Base-by-base conservation (phyloP, 2,113 vertebrate species). In the Saccopteryx bilineata region DNA sequence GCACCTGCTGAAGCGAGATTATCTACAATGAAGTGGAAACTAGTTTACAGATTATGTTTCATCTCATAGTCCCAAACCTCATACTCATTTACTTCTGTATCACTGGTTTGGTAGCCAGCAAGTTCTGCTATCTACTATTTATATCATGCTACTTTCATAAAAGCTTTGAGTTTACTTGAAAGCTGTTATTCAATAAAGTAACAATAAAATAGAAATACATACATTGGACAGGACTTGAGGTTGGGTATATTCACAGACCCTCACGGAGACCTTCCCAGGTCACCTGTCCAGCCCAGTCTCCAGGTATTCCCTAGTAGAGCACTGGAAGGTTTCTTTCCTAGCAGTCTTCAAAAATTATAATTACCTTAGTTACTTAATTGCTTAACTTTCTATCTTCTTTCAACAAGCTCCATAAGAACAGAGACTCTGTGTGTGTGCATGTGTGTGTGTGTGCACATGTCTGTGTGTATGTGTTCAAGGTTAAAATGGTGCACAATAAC, bases 1-100 rank as follows among this genome's bases (percentile, higher is more conserved):
- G 26, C 15, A 72, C 56, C 19, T 81, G 61, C 65, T 84, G 46
- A 84, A 89, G 23, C 26, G 84, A 95, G 12, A 60, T 96, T 8
- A 48, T 56, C 33, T 58, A 69, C 23, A 56, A 5, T 19, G 65
- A 50, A 58, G 2, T 86, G 58, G 60, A 88, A 93, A 81, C 15
- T 19, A 63, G 21, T 90, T 95, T 76, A 75, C 18, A 39, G 82
- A 71, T 79, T 58, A 39, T 33, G 15, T 86, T 46, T 71, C 31
- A 19, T 92, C 81, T 90, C 50, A 83, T 63, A 88, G 66, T 82
- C 17, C 69, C 63, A 54, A 83, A 89, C 2, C 12, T 76, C 89
- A 68, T 19, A 33, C 11, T 72, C 68, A 60, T 90, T 83, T 82
- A 48, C 54, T 68, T 72, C 39, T 75, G 8, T 56, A 31, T 68